These are phyloP conservation scores for Microctonus hyperodae DNA, from an alignment of 2,888 invertebrate species.

Conservation along the genomic window DNA sequence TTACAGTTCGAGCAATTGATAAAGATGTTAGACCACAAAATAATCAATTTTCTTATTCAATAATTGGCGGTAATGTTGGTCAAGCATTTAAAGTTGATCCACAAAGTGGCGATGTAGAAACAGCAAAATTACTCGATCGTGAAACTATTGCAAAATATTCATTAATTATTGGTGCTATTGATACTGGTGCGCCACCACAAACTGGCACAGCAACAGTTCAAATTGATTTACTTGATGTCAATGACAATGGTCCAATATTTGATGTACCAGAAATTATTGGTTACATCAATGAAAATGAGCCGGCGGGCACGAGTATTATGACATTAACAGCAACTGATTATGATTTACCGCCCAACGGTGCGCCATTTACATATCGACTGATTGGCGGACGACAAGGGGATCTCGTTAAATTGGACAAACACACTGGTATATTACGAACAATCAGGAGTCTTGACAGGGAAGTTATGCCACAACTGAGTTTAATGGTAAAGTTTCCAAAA, in stretches of 20 bases:
- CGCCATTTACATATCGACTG: slow-evolving; percentile 84
- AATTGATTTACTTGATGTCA: slow-evolving; percentile 84
- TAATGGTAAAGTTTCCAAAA: slow-evolving; percentile 64
- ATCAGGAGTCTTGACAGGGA: slow-evolving; percentile 85
- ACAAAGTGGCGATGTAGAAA: slow-evolving; percentile 83
- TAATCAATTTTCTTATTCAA: slow-evolving; percentile 90
- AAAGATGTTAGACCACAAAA: slow-evolving; percentile 91
- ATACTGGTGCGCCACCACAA: slow-evolving; percentile 87
- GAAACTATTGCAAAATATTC: slow-evolving; percentile 80
- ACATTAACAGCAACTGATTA: slow-evolving; percentile 88
- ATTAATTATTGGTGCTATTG: slow-evolving; percentile 85
- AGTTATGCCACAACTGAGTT: slow-evolving; percentile 75
- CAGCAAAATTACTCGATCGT: slow-evolving; percentile 78
- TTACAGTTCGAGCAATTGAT: slow-evolving; percentile 85
- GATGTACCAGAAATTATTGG: slow-evolving; percentile 76
- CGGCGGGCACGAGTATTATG: slow-evolving; percentile 82
- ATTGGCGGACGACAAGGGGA: slow-evolving; percentile 81
- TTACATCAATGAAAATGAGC: slow-evolving; percentile 86
- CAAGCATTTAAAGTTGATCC: slow-evolving; percentile 90
- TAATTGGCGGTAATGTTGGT: slow-evolving; percentile 82
- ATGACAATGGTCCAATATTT: slow-evolving; percentile 91
- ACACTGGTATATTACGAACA: slow-evolving; percentile 81
- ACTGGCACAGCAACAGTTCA: slow-evolving; percentile 88
- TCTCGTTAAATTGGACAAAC: slow-evolving; percentile 78
- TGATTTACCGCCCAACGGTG: slow-evolving; percentile 89